These are phyloP conservation scores for Sebastolobus alascanus DNA, from an alignment of 2,797 vertebrate species.

Conservation along the genomic window DNA sequence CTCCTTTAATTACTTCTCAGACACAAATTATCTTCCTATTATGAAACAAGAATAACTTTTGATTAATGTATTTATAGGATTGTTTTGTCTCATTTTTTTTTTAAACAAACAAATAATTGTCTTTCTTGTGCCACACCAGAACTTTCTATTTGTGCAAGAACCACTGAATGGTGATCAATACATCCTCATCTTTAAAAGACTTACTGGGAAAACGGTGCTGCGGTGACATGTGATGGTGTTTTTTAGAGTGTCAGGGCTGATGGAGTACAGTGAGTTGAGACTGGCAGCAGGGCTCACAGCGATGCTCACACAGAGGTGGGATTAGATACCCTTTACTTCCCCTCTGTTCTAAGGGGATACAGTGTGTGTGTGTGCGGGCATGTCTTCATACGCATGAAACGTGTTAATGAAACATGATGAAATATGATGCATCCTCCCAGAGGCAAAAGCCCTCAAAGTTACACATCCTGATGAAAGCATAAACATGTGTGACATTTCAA, in stretches of 20 bases:
- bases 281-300: constrained; percentile 18
- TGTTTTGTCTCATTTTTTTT: constrained; percentile 18
- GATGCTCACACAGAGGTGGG: constrained; percentile 6
- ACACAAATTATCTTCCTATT: constrained; percentile 51
- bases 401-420: constrained; percentile 64
- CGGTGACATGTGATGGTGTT: not conserved
- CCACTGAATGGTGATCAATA: not conserved
- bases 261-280: constrained; percentile 11
- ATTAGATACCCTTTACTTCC: constrained; percentile 16
- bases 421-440: constrained; percentile 61
- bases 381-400: constrained; percentile 24
- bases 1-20: constrained; percentile 63
- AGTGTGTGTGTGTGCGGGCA: constrained; percentile 5
- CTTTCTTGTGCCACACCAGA: not conserved
- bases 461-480: constrained; percentile 66
- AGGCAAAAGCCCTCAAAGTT: constrained; percentile 62
- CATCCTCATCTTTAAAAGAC: constrained; percentile 1
- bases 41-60: constrained; percentile 16
- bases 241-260: constrained; percentile 16
- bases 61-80: constrained; percentile 21
- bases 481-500: constrained; percentile 70
- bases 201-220: not conserved
- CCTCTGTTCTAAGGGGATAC: not conserved
- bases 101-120: not conserved
- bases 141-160: not conserved